These are phyloP conservation scores for Riparia riparia DNA, from an alignment of 2,113 vertebrate species.

Conservation along the genomic window DNA sequence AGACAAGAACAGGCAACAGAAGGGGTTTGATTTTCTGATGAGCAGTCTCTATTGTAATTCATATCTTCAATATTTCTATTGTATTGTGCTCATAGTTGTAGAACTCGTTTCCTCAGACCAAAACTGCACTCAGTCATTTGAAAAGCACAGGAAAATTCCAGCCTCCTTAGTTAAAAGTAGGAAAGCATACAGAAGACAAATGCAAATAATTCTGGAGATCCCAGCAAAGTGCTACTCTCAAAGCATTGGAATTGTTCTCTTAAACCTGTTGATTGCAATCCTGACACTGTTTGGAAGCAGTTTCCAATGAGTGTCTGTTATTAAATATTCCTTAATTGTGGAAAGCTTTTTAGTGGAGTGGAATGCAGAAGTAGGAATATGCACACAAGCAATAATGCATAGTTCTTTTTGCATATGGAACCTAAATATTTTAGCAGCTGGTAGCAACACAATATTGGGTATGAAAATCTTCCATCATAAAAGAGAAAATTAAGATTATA, in stretches of 20 bases:
- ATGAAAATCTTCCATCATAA: neutral
- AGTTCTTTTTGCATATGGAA: neutral
- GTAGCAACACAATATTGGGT: neutral
- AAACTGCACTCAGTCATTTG: neutral
- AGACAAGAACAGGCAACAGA: neutral
- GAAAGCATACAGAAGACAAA: neutral
- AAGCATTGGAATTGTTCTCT: neutral
- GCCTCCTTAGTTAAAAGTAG: neutral
- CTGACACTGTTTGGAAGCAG: neutral
- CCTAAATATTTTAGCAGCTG: conserved; percentile 48
- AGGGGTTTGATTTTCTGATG: conserved; percentile 10
- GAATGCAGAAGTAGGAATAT: neutral
- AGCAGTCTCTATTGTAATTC: neutral
- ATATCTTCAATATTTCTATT: neutral
- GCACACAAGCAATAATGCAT: neutral
- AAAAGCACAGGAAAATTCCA: neutral
- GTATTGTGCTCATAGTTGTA: neutral
- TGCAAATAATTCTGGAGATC: neutral
- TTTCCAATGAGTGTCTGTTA: neutral
- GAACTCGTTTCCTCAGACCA: neutral
- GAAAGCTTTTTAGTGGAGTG: neutral
- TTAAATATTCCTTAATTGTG: neutral
- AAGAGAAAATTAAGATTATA: neutral
- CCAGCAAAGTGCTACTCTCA: neutral
- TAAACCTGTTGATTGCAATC: neutral